These are phyloP conservation scores for Aphrophora alni DNA, from an alignment of 2,888 invertebrate species.

Conservation along the genomic window DNA sequence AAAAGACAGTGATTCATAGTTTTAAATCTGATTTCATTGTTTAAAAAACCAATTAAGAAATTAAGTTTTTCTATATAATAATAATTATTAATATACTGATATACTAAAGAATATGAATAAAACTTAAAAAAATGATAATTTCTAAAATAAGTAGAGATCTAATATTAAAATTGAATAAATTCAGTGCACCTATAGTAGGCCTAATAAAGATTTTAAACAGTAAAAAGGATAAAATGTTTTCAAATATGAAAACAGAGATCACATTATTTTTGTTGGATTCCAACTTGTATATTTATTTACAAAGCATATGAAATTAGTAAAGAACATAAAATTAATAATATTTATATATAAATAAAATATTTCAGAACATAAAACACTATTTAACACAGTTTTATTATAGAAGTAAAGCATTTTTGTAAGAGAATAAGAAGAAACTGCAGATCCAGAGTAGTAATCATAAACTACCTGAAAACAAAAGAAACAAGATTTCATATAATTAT, in stretches of 20 bases:
- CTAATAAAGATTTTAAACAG: not conserved
- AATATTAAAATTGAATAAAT: not conserved
- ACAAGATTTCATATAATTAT: not conserved
- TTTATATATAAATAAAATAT: not conserved
- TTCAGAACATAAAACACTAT: no score
- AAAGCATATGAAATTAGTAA: not conserved
- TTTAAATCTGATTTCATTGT: no score
- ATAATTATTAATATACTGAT: no score
- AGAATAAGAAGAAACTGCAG: not conserved
- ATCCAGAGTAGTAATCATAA: not conserved
- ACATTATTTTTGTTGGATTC: not conserved
- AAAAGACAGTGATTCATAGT: no score
- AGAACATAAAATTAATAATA: not conserved
- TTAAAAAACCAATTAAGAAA: no score
- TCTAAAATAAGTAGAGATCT: no score
- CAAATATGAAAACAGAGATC: not conserved
- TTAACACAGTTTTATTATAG: not conserved
- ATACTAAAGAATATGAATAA: no score
- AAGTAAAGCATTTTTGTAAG: not conserved
- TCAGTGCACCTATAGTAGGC: not conserved
- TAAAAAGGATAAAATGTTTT: not conserved
- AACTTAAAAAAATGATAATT: no score
- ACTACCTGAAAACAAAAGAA: not conserved
- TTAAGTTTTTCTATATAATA: no score
- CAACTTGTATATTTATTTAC: not conserved